Evolutionary conservation across 1,140 invertebrate species (phyloP), one percentile per base, ranked within the genome.

Genomic region (Lycorma delicatula): DNA sequence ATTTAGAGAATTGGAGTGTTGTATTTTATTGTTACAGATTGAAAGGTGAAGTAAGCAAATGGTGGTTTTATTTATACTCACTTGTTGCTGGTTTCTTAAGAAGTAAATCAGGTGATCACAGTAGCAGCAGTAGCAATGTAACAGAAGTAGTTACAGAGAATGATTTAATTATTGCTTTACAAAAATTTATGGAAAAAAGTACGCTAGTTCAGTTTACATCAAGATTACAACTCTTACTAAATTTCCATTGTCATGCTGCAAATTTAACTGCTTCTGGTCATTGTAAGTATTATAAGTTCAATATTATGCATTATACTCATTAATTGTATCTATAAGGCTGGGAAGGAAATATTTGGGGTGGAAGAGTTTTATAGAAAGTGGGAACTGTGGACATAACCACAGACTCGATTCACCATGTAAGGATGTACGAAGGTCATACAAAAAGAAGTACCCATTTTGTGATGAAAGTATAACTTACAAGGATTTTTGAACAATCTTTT

Each of bases 31-130:
- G 12, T 56, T 36, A 12, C 47, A 57, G 56, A 38, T 36, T 57
- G 47, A 49, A 80, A 62, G 72, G 76, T 0, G 76, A 81, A 53
- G 78, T 81, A 0, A 79, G 84, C 29, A 89, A 87, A 71, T 96
- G 91, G 82, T 97, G 93, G 92, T 92, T 93, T 69, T 84, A 89
- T 67, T 69, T 97, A 16, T 95, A 88, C 67, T 79, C 82, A 9
- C 71, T 90, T 1, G 69, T 87, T 5, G 77, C 82, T 36, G 69
- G 71, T 28, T 81, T 75, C 59, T 53, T 72, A 4, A 59, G 31
- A 49, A 49, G 56, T 3, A 53, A 56, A 9, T 20, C 50, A 3
- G 4, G 26, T 41, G 60, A 54, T 34, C 27, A 52, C 11, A 25
- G 36, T 4, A 49, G 29, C 16, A 36, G 12, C 9, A 25, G 13